Evolutionary conservation across 2,113 vertebrate genomes (phyloP).

Genomic region (Merops nubicus): DNA sequence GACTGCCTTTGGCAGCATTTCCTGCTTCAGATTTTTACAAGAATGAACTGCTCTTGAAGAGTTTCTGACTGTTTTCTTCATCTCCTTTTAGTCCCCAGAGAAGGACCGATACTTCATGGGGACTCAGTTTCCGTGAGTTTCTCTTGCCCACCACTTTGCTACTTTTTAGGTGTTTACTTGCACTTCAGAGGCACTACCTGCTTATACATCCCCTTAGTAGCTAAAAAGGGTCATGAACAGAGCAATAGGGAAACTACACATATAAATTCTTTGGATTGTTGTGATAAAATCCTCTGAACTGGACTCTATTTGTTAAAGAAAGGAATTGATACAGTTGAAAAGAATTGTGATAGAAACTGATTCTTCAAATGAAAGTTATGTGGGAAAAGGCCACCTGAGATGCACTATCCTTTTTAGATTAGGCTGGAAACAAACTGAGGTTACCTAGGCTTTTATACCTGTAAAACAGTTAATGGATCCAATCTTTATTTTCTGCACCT

Average conservation of each 20-base stretch:
- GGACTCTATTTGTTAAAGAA: background rate
- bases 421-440: background rate
- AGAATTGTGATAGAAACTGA: background rate
- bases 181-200: background rate
- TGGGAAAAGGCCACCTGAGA: background rate
- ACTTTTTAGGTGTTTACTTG: background rate
- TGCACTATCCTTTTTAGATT: accelerated
- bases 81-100: background rate
- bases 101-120: background rate
- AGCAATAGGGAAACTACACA: background rate
- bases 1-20: constrained; percentile 29
- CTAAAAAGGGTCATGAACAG: background rate
- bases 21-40: constrained; percentile 25
- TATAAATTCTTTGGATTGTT: background rate
- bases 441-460: background rate
- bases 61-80: background rate
- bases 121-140: background rate
- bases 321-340: background rate
- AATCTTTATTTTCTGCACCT: background rate
- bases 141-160: background rate
- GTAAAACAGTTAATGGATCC: background rate
- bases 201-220: background rate
- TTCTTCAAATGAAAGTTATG: background rate
- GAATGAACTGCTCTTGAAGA: background rate
- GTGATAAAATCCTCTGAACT: background rate